A percentile compares a stretch with the other conserved stretches of the same genome.
These are phyloP conservation scores for Corticium candelabrum DNA, from an alignment of 37 sponge, comb jelly and placozoan genomes.

Conservation along the genomic window DNA sequence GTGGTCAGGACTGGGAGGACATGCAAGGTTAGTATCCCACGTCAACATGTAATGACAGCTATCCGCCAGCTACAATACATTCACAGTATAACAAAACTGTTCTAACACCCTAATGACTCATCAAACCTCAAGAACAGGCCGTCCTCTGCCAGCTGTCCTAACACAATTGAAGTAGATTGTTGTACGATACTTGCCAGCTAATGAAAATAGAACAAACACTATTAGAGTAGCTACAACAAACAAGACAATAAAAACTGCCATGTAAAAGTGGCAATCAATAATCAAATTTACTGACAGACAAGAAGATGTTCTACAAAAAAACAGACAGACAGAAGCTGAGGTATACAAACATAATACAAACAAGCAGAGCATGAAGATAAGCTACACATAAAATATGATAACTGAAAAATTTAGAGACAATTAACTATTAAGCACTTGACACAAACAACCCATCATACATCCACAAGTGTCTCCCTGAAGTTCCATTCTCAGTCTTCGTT, in stretches of 20 bases:
- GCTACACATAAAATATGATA: too few species aligned
- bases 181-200: not conserved
- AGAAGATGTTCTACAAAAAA: too few species aligned
- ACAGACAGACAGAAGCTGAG: not conserved
- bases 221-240: too few species aligned
- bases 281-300: too few species aligned
- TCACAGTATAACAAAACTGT: not conserved
- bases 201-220: too few species aligned
- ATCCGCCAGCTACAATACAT: not conserved
- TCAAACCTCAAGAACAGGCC: not conserved
- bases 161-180: not conserved
- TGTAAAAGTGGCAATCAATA: too few species aligned
- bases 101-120: not conserved
- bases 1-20: not conserved
- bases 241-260: too few species aligned
- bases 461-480: not conserved
- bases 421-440: too few species aligned
- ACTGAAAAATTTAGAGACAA: too few species aligned
- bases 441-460: not conserved
- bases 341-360: not conserved
- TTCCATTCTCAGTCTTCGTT: not conserved
- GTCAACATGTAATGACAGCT: not conserved
- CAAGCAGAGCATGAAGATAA: too few species aligned
- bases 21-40: not conserved
- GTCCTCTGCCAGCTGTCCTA: not conserved